phyloP scores from a whole-genome alignment of 2,888 invertebrate genomes.

The Eilema griseolum region DNA sequence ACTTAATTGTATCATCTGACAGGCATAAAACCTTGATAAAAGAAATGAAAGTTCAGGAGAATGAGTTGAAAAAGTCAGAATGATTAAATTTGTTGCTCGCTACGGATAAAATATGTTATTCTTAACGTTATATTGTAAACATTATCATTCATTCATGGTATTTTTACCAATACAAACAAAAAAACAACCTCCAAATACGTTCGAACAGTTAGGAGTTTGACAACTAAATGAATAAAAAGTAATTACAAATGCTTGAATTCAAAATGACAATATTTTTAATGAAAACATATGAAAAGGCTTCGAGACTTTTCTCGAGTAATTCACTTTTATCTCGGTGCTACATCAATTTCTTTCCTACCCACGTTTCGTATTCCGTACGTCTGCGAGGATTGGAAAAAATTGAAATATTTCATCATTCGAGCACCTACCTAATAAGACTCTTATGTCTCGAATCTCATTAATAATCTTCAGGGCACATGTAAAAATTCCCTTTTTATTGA shows the following conservation, averaged over 20 bases:
- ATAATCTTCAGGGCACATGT: conserved; percentile 52
- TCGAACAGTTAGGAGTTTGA: too few relatives aligned
- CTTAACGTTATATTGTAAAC: not conserved
- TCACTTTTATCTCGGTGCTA: conserved; percentile 13
- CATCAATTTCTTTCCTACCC: conserved; percentile 11
- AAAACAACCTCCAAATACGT: too few relatives aligned
- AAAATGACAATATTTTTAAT: conserved; percentile 7
- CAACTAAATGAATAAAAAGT: too few relatives aligned
- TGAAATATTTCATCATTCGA: conserved; percentile 36
- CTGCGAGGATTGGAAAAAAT: conserved; percentile 25
- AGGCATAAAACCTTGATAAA: conserved; percentile 49
- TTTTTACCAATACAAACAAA: too few relatives aligned
- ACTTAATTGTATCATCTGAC: conserved; percentile 58
- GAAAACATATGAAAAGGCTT: not conserved
- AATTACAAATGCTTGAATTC: not conserved
- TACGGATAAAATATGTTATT: conserved; percentile 39
- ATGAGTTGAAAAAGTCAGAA: conserved; percentile 43
- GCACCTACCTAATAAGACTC: conserved; percentile 45
- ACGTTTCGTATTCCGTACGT: conserved; percentile 13
- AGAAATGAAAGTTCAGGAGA: conserved; percentile 43
- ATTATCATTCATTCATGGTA: too few relatives aligned
- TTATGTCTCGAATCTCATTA: conserved; percentile 56
- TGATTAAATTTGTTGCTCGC: conserved; percentile 54
- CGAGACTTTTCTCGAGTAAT: conserved; percentile 4
- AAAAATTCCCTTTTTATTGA: conserved; percentile 49